Conservation (phyloP, 35 echinoderm and acorn worm species). For the Lytechinus pictus region DNA sequence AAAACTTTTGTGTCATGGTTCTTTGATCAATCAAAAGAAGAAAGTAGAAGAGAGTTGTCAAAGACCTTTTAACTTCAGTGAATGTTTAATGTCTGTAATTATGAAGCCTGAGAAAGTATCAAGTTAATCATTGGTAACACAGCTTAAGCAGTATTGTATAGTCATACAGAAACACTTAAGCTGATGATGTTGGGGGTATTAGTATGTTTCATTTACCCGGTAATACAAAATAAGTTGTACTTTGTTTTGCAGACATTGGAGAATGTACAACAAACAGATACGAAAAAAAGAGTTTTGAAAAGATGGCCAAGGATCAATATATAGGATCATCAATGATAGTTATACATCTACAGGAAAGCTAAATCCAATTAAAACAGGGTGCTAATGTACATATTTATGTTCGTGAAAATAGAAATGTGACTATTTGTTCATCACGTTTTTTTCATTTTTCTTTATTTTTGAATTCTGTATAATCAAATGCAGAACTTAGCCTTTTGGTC, state of each 20-base stretch:
- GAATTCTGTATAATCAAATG: too few relatives aligned
- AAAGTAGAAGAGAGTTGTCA: not conserved
- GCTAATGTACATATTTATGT: not conserved
- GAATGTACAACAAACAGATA: not conserved
- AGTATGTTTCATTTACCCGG: not conserved
- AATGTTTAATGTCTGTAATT: not conserved
- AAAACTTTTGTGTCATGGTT: not conserved
- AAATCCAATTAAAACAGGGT: not conserved
- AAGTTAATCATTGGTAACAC: not conserved
- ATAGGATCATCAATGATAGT: not conserved
- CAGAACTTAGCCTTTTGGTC: not conserved
- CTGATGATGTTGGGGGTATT: not conserved
- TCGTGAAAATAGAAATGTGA: not conserved
- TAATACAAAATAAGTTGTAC: not conserved
- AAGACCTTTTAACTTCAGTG: not conserved
- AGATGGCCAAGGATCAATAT: not conserved
- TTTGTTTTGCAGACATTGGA: not conserved
- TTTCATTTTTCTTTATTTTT: too few relatives aligned
- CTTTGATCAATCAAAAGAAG: not conserved
- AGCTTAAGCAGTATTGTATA: not conserved
- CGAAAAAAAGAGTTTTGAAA: not conserved
- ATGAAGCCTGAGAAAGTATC: not conserved
- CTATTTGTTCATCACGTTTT: too few relatives aligned
- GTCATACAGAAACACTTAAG: not conserved
- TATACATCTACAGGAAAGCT: not conserved